phyloP scores from a whole-genome alignment of 1,140 invertebrate genomes.

The Odontomachus brunneus region DNA sequence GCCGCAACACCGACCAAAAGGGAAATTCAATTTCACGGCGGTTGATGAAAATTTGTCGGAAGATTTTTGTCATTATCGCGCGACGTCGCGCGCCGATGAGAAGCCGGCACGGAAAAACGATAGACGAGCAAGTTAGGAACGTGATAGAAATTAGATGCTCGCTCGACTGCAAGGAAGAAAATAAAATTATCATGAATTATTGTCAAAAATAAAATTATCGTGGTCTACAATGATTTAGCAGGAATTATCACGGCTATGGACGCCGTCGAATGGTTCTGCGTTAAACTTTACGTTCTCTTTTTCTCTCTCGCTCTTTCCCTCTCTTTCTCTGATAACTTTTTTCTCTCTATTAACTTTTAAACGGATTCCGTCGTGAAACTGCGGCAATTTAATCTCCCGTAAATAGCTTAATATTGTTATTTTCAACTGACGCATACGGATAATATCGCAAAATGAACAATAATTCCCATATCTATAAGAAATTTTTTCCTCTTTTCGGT shows the following conservation, averaged over 20 bases:
- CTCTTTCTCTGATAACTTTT: not conserved
- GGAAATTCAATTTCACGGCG: constrained; percentile 16
- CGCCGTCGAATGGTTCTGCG: constrained; percentile 7
- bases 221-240: constrained; percentile 34
- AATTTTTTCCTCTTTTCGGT: not conserved
- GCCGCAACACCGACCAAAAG: not conserved
- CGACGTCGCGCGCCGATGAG: too few relatives aligned
- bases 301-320: too few relatives aligned
- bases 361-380: constrained; percentile 13
- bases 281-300: constrained; percentile 19
- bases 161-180: constrained; percentile 13
- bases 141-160: constrained; percentile 41
- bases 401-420: constrained; percentile 20
- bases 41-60: constrained; percentile 39
- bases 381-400: constrained; percentile 30
- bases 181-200: constrained; percentile 18
- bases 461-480: not conserved
- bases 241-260: constrained; percentile 30
- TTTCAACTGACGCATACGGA: constrained; percentile 13
- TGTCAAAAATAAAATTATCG: too few relatives aligned
- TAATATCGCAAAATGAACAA: constrained; percentile 12
- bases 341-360: constrained; percentile 54
- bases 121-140: constrained; percentile 16
- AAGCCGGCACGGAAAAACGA: not conserved
- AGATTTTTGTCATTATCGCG: constrained; percentile 35